Evolutionary conservation across 2,797 vertebrate species (phyloP), one percentile per base, ranked within the genome.

Genomic region (Glyptemys insculpta): DNA sequence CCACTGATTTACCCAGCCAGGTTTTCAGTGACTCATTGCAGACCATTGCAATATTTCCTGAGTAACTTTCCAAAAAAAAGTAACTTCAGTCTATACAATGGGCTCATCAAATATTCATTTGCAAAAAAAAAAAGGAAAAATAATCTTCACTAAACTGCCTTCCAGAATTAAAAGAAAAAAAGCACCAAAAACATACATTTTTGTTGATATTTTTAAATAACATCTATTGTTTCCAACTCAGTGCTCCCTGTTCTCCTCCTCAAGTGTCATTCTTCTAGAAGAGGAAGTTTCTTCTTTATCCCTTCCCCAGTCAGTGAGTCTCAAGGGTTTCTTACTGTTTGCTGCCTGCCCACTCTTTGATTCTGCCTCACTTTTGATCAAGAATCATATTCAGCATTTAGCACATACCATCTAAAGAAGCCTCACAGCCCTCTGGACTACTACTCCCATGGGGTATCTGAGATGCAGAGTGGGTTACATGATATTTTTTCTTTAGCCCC

Each of bases 11-110:
- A 49, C 79, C 49, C 83, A 90, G 80, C 65, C 59, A 87, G 65
- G 79, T 93, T 81, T 91, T 93, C 94, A 95, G 79, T 84, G 92
- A 92, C 65, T 90, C 91, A 49, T 90, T 90, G 82, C 53, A 95
- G 83, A 83, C 89, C 12, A 72, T 81, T 37, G 37, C 72, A 95
- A 29, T 19, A 88, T 47, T 95, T 92, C 91, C 94, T 92, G 74
- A 83, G 23, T 27, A 79, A 93, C 88, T 91, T 89, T 91, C 91
- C 68, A 85, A 96, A 54, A 54, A 52, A 54, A 54, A 10, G 53
- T 90, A 81, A 83, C 54, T 96, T 65, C 80, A 68, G 6, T 6
- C 83, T 95, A 80, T 74, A 79, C 54, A 81, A 91, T 88, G 83
- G 93, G 82, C 65, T 92, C 76, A 81, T 50, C 83, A 56, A 12